Percentiles rank a stretch among this genome's conserved stretches.
phyloP scores from a whole-genome alignment of 2,888 invertebrate genomes.

The Agrotis segetum region DNA sequence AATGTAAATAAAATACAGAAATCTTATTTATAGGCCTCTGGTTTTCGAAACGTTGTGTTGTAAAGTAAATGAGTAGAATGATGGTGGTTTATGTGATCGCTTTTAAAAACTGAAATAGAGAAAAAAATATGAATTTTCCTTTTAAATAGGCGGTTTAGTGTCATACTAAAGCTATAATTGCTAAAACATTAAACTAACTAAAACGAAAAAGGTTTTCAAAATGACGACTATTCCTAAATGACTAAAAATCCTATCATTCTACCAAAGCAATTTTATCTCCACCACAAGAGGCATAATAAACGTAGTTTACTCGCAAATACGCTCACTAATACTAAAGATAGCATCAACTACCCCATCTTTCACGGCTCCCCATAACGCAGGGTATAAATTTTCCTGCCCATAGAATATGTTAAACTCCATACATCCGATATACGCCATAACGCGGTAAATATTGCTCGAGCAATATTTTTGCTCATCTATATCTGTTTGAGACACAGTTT shows the following conservation, averaged over 20 bases:
- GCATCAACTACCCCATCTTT: constrained; percentile 30
- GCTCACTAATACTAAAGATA: constrained; percentile 32
- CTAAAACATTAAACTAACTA: not conserved
- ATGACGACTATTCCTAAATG: not conserved
- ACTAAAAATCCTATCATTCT: too few species aligned
- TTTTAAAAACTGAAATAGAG: too few species aligned
- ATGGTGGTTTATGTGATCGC: not conserved
- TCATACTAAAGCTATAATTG: not conserved
- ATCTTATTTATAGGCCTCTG: too few species aligned
- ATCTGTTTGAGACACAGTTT: constrained; percentile 60
- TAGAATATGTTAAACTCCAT: constrained; percentile 53
- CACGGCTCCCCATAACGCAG: constrained; percentile 27
- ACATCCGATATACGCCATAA: constrained; percentile 33
- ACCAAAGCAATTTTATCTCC: not conserved
- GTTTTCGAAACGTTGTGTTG: too few species aligned
- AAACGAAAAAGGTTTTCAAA: too few species aligned
- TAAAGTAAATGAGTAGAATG: constrained; percentile 5
- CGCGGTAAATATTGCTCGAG: constrained; percentile 40
- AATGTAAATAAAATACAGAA: too few species aligned
- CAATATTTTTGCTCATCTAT: constrained; percentile 35
- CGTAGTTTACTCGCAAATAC: constrained; percentile 9
- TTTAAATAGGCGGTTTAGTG: not conserved
- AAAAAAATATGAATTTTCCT: not conserved
- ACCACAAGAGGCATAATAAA: not conserved
- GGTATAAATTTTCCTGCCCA: constrained; percentile 50